Base-by-base conservation (phyloP, 2,797 vertebrate genomes). In the Hipposideros larvatus region DNA sequence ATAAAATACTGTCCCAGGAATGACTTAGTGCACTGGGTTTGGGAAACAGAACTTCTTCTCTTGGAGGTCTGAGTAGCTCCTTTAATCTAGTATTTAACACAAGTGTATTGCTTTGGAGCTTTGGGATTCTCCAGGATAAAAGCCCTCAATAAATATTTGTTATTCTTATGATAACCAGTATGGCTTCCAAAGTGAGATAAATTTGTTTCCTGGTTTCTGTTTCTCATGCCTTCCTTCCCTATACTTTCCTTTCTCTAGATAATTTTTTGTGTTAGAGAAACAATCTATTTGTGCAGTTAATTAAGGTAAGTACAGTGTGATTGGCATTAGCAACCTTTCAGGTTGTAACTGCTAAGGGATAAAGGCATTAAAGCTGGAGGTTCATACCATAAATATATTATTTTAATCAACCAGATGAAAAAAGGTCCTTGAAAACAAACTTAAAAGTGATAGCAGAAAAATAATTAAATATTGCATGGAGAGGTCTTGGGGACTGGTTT, bases 121-220 rank as follows among this genome's bases (percentile, higher is more conserved):
- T 61, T 74, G 1, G 48, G 94, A 92, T 91, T 84, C 94, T 93
- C 97, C 93, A 93, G 87, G 85, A 97, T 78, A 86, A 79, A 94
- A 93, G 59, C 3, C 87, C 46, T 96, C 82, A 97, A 48, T 97
- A 97, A 97, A 90, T 92, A 97, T 92, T 89, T 95, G 95, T 93
- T 97, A 88, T 83, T 96, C 87, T 96, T 97, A 88, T 70, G 34
- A 91, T 98, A 90, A 93, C 59, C 48, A 92, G 31, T 97, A 97
- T 97, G 79, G 93, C 90, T 96, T 97, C 89, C 90, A 93, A 75
- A 97, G 97, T 97, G 74, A 95, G 90, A 96, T 96, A 96, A 97
- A 97, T 97, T 96, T 95, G 91, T 96, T 96, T 96, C 87, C 87
- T 96, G 89, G 74, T 65, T 96, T 97, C 84, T 94, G 79, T 31